phyloP scores from a whole-genome alignment of 2,113 vertebrate species.

The Nyctereutes procyonoides region DNA sequence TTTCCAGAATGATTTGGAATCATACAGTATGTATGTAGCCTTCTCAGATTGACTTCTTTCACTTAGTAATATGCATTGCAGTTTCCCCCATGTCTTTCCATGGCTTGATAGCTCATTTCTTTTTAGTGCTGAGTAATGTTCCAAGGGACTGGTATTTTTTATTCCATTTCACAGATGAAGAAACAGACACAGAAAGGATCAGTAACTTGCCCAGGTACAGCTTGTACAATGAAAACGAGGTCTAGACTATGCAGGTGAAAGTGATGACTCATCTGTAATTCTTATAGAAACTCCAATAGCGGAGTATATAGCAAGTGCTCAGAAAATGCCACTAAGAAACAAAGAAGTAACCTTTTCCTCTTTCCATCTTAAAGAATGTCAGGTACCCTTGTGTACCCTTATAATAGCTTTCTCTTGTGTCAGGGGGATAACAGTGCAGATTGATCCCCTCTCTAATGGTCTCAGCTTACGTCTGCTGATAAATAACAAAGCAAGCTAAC shows the following conservation, averaged over 20 bases:
- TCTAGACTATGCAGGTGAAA: conserved; percentile 20
- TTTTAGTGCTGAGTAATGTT: too few species aligned
- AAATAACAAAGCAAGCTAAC: conserved; percentile 70
- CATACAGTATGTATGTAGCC: too few species aligned
- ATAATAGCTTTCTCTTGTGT: conserved; percentile 21
- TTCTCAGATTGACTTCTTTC: too few species aligned
- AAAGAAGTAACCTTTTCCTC: conserved; percentile 32
- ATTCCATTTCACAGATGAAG: too few species aligned
- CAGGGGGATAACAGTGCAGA: conserved; percentile 23
- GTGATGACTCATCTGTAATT: conserved; percentile 44
- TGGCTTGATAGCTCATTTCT: too few species aligned
- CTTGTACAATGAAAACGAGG: not conserved
- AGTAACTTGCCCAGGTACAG: too few species aligned
- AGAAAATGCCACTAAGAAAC: conserved; percentile 28
- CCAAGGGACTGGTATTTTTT: too few species aligned
- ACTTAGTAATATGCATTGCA: too few species aligned
- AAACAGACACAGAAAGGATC: too few species aligned
- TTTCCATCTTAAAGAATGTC: conserved; percentile 26
- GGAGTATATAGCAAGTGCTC: conserved; percentile 21
- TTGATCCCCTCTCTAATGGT: conserved; percentile 44
- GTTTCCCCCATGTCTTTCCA: too few species aligned
- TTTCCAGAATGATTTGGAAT: too few species aligned
- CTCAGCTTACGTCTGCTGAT: conserved; percentile 35
- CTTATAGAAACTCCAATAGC: not conserved
- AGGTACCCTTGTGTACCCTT: not conserved